phyloP scores from a whole-genome alignment of 1,140 invertebrate species.

The Halictus rubicundus region DNA sequence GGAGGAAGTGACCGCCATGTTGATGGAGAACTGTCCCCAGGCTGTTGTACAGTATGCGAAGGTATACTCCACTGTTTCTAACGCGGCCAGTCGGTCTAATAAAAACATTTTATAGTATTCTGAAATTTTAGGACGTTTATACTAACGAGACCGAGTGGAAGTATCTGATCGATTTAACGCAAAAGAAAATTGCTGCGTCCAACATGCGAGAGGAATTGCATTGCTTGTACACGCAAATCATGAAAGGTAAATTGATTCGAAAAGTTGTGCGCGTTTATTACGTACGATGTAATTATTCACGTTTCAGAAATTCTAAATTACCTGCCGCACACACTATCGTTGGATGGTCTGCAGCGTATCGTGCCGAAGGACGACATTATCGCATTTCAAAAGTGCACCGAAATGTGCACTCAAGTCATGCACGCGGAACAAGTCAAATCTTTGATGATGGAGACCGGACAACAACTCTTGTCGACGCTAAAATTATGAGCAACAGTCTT shows the following conservation, averaged over 20 bases:
- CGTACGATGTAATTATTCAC: slow-evolving; percentile 21
- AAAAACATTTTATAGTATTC: not conserved
- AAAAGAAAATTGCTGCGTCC: slow-evolving; percentile 76
- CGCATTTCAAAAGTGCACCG: slow-evolving; percentile 79
- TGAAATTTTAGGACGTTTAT: slow-evolving; percentile 78
- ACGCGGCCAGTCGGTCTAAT: slow-evolving; percentile 25
- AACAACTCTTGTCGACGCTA: slow-evolving; percentile 82
- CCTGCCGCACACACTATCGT: slow-evolving; percentile 77
- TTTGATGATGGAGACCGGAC: slow-evolving; percentile 83
- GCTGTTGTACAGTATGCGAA: slow-evolving; percentile 82
- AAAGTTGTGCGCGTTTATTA: slow-evolving; percentile 23
- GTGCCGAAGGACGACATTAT: slow-evolving; percentile 77
- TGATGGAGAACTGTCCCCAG: slow-evolving; percentile 82
- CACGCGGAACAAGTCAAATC: slow-evolving; percentile 84
- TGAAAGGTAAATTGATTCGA: slow-evolving; percentile 76
- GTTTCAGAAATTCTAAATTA: slow-evolving; percentile 80
- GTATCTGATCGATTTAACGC: slow-evolving; percentile 78
- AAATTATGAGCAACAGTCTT: slow-evolving; percentile 75
- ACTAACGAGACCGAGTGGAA: slow-evolving; percentile 81
- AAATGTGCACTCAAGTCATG: slow-evolving; percentile 81
- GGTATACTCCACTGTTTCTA: slow-evolving; percentile 72
- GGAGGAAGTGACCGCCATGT: slow-evolving; percentile 69
- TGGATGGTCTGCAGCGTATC: slow-evolving; percentile 79
- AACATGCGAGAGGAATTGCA: slow-evolving; percentile 73
- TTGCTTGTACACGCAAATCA: slow-evolving; percentile 79